Conservation (phyloP, 2,888 invertebrate species). For the Microctonus aethiopoides region DNA sequence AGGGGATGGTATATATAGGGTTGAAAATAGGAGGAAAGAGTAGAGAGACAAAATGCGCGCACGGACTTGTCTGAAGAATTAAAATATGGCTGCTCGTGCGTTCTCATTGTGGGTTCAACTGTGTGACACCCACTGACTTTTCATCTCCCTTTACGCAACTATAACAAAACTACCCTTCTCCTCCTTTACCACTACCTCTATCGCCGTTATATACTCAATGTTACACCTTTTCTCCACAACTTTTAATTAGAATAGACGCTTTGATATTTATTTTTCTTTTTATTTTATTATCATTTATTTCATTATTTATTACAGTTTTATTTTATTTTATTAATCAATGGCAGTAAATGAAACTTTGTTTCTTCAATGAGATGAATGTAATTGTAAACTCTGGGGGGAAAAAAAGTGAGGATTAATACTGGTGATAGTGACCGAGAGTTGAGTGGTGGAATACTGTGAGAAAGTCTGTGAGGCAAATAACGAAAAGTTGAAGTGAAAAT, state of each 20-base stretch:
- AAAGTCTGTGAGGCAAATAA: slow-evolving; percentile 54
- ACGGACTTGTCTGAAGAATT: slow-evolving; percentile 57
- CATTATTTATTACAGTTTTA: neutral
- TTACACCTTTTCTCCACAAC: neutral
- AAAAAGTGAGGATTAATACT: slow-evolving; percentile 36
- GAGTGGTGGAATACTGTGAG: slow-evolving; percentile 13
- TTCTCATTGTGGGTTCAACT: slow-evolving; percentile 64
- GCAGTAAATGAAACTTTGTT: neutral
- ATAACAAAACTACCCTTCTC: slow-evolving; percentile 24
- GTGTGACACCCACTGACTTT: slow-evolving; percentile 63
- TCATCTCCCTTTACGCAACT: slow-evolving; percentile 49
- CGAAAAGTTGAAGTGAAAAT: slow-evolving; percentile 66
- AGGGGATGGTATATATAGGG: slow-evolving; percentile 2
- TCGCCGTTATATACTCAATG: slow-evolving; percentile 14
- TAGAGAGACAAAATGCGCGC: slow-evolving; percentile 28
- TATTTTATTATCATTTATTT: neutral
- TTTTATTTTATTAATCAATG: neutral
- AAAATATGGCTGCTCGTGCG: slow-evolving; percentile 66
- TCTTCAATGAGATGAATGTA: too few relatives aligned
- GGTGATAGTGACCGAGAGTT: slow-evolving; percentile 20
- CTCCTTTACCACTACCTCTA: slow-evolving; percentile 37
- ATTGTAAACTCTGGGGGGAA: neutral
- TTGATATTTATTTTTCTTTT: neutral
- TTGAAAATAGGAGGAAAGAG: slow-evolving; percentile 24
- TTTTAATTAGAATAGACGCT: slow-evolving; percentile 30